Percentiles rank a stretch among this genome's conserved stretches.
phyloP scores from a whole-genome alignment of 2,797 vertebrate species.

The Propithecus deckenii region DNA sequence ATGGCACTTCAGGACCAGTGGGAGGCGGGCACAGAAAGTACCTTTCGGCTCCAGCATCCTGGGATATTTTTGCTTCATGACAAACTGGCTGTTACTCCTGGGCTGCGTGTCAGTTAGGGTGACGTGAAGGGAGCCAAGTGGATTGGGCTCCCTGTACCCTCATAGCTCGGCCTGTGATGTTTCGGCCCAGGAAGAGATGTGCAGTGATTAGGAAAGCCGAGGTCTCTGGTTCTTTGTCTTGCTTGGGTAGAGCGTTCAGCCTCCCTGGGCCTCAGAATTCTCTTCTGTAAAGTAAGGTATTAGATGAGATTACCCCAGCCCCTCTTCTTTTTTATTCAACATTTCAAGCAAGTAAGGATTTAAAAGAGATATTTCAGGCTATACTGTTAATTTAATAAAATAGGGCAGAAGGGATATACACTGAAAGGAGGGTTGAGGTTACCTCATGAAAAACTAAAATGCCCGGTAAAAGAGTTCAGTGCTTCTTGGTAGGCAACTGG shows the following conservation, averaged over 20 bases:
- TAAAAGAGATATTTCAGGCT: not conserved
- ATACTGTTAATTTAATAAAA: not conserved
- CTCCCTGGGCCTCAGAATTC: not conserved
- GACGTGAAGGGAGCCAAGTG: not conserved
- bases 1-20: not conserved
- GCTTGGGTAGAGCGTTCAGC: not conserved
- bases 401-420: not conserved
- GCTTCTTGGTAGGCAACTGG: not conserved
- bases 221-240: not conserved
- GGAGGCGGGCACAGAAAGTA: not conserved
- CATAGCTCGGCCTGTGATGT: not conserved
- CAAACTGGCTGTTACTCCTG: constrained; percentile 46
- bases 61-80: constrained; percentile 30
- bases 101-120: constrained; percentile 16
- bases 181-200: not conserved
- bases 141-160: not conserved
- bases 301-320: not conserved
- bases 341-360: not conserved
- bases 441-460: not conserved
- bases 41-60: not conserved
- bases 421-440: not conserved
- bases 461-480: not conserved
- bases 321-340: not conserved
- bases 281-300: not conserved
- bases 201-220: not conserved